phyloP scores from a whole-genome alignment of 2,797 vertebrate genomes.

The Anomalospiza imberbis region DNA sequence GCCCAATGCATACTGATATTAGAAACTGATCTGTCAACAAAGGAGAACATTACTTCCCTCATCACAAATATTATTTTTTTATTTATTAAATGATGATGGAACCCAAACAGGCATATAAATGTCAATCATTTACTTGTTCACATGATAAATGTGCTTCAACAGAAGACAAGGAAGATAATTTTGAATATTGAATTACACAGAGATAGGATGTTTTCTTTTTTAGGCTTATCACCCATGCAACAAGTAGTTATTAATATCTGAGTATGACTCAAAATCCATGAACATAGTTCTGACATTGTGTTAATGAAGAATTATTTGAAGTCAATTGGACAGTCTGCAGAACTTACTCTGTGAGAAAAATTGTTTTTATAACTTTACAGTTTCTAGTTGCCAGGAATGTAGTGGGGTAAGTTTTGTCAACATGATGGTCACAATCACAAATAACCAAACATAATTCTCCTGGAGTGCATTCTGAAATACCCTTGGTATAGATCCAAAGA shows the following conservation, averaged over 20 bases:
- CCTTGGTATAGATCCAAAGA: background rate
- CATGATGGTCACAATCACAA: background rate
- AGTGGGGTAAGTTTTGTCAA: background rate
- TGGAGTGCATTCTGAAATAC: background rate
- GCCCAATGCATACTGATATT: background rate
- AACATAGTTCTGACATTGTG: background rate
- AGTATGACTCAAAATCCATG: background rate
- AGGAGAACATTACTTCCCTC: background rate
- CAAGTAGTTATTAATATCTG: background rate
- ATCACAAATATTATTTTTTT: background rate
- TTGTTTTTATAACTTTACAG: accelerated
- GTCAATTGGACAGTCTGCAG: background rate
- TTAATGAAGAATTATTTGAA: background rate
- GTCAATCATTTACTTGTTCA: background rate
- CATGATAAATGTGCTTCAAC: background rate
- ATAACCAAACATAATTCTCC: background rate
- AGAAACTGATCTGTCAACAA: background rate
- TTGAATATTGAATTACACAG: background rate
- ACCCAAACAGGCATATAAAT: background rate
- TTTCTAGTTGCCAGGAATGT: background rate
- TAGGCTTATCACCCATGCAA: background rate
- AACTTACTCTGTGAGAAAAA: background rate
- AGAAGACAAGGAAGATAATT: background rate
- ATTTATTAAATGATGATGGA: background rate
- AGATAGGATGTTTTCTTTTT: background rate